Conservation (phyloP, 2,113 vertebrate genomes). For the Microcebus jonahi region DNA sequence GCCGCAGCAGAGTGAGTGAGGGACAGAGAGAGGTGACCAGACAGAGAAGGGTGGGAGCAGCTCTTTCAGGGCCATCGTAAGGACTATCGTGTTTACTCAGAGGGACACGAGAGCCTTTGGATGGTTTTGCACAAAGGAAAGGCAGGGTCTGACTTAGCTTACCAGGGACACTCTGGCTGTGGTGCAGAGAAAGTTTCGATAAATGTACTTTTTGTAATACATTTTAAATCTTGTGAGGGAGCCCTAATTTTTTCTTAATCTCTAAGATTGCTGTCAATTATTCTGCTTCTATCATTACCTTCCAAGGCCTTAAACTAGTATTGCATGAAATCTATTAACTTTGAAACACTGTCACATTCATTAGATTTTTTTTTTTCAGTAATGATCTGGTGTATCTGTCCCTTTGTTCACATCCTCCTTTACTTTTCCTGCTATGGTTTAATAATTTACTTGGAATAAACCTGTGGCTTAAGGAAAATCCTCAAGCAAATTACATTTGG, state of each 20-base stretch:
- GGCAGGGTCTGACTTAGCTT: not conserved
- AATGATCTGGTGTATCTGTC: not conserved
- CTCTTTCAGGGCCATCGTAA: not conserved
- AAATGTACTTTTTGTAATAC: not conserved
- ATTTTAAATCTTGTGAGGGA: not conserved
- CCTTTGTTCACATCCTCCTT: not conserved
- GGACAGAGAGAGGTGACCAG: not conserved
- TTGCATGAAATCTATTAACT: not conserved
- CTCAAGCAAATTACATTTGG: conserved; percentile 63
- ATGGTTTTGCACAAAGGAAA: not conserved
- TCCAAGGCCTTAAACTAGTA: not conserved
- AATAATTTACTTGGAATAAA: conserved; percentile 58
- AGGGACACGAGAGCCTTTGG: not conserved
- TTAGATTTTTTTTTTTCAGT: not conserved
- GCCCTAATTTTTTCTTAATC: not conserved
- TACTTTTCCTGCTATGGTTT: conserved; percentile 36
- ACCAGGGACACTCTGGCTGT: not conserved
- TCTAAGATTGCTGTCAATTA: not conserved
- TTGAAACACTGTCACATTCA: not conserved
- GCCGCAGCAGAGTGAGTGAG: not conserved
- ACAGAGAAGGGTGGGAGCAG: not conserved
- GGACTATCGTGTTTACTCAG: not conserved
- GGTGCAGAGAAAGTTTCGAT: not conserved
- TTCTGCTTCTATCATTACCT: not conserved
- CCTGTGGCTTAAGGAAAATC: conserved; percentile 57